These are phyloP conservation scores for Chironomus tentans DNA, from an alignment of 2,888 invertebrate species.

Conservation along the genomic window DNA sequence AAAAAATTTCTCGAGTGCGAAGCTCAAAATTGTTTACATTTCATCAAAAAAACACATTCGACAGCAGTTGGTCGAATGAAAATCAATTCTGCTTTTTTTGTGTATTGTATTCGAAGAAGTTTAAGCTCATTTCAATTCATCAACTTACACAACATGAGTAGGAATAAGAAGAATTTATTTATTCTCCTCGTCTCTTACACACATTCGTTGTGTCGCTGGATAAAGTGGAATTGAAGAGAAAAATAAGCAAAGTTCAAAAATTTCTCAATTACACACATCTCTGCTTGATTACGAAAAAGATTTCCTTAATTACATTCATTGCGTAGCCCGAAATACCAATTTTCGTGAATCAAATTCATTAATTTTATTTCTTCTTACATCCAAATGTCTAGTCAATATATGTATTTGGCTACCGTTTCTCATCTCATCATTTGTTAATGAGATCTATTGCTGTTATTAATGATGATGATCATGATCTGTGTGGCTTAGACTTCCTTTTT, in stretches of 20 bases:
- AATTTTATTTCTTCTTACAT: not conserved
- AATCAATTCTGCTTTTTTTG: not conserved
- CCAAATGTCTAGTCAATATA: not conserved
- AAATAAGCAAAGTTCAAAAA: not conserved
- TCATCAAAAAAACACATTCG: conserved; percentile 6
- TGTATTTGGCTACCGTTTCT: not conserved
- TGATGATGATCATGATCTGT: not conserved
- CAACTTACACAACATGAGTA: not conserved
- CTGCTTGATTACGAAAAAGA: not conserved
- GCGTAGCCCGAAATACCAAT: not conserved
- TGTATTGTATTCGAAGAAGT: not conserved
- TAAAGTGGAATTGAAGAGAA: not conserved
- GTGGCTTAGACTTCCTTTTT: not conserved
- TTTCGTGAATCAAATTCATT: not conserved
- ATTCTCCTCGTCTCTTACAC: too few relatives aligned
- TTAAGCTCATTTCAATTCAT: not conserved
- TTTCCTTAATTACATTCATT: not conserved
- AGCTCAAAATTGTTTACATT: conserved; percentile 13
- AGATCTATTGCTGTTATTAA: not conserved
- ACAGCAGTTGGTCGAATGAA: not conserved
- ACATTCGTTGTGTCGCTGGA: not conserved
- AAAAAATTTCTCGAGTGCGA: not conserved
- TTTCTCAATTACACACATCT: not conserved
- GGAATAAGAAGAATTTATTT: not conserved
- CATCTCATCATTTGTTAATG: not conserved